A percentile compares a stretch with the other conserved stretches of the same genome.
phyloP scores from a whole-genome alignment of 2,888 invertebrate genomes.

The Agrenia bidenticulata region DNA sequence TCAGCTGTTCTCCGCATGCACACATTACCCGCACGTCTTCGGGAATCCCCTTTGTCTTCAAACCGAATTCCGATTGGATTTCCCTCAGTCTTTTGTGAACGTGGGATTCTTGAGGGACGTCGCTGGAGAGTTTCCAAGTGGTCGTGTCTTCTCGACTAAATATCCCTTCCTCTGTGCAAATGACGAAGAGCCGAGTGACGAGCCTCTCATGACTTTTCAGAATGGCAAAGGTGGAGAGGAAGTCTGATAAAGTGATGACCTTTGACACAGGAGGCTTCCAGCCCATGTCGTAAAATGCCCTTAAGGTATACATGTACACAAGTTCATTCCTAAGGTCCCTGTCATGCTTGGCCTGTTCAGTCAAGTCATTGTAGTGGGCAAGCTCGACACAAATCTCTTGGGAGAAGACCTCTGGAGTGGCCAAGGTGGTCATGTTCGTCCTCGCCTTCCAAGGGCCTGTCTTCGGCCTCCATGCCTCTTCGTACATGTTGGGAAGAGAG shows the following conservation, averaged over 20 bases:
- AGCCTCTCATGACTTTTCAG: background rate
- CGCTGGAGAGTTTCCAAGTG: conserved; percentile 18
- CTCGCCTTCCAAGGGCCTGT: background rate
- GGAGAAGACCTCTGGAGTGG: background rate
- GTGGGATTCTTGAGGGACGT: background rate
- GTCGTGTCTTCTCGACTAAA: background rate
- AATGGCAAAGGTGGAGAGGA: background rate
- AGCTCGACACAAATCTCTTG: background rate
- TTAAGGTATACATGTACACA: background rate
- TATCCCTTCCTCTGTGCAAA: background rate
- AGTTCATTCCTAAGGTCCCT: background rate
- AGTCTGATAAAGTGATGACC: background rate
- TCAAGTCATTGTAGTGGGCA: background rate
- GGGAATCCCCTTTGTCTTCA: background rate
- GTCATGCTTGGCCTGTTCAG: background rate
- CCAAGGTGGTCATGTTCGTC: background rate
- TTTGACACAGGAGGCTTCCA: background rate
- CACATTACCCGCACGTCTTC: conserved; percentile 31
- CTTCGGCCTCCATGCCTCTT: conserved; percentile 35
- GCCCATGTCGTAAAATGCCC: conserved; percentile 1
- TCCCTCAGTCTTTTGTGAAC: conserved; percentile 6
- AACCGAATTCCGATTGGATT: background rate
- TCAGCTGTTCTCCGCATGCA: conserved; percentile 26
- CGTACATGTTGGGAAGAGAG: conserved; percentile 25
- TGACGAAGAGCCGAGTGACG: background rate